Base-by-base conservation (phyloP, 2,888 invertebrate genomes). In the Diaprepes abbreviatus region DNA sequence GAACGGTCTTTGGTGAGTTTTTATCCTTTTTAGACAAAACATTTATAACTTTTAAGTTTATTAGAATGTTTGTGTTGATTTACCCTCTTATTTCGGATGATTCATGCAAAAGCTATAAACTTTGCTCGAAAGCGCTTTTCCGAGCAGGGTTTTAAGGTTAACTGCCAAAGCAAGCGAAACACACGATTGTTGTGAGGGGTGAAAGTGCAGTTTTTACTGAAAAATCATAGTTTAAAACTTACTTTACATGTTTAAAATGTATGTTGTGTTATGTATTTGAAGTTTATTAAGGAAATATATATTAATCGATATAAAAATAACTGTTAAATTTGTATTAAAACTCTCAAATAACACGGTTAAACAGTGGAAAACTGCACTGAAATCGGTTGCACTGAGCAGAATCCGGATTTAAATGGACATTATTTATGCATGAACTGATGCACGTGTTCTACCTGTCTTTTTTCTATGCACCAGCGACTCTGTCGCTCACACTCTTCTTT, bases 1-100 rank as follows among this genome's bases (percentile, higher is more conserved):
- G 80, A 81, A 80, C 74, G 83, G 83, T 84, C 84, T 82, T 79
- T 83, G 84, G 78, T 78, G 74, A 77, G 78, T 73, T 54, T 60
- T 73, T 36, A 40, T 38, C 40, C 45, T 33, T 55, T 31, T 43
- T 43, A 9, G 55, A 55, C 24, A 24, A 33, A 66, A 70, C 58
- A 66, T 57, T 70, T 66, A 68, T 72, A 60, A 62, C 7, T 28
- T 43, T 59, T 43, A 43, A 28, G 19, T 59, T 59, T 38, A 1
- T 14, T 21, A 17, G 45, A 50, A 14, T 19, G 19, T 48, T 60
- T 45, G 60, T 50, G 45, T 21, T 21, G 17, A 33, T 50, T 59
- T 28, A 38, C 38, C 63, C 19, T 35, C 33, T 24, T 33, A 48
- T 14, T 12, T 43, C 28, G 38, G 43, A 16, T 33, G 43, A 40